A percentile compares a stretch with the other conserved stretches of the same genome.
phyloP scores from a whole-genome alignment of 2,113 vertebrate species.

The Laticauda colubrina region DNA sequence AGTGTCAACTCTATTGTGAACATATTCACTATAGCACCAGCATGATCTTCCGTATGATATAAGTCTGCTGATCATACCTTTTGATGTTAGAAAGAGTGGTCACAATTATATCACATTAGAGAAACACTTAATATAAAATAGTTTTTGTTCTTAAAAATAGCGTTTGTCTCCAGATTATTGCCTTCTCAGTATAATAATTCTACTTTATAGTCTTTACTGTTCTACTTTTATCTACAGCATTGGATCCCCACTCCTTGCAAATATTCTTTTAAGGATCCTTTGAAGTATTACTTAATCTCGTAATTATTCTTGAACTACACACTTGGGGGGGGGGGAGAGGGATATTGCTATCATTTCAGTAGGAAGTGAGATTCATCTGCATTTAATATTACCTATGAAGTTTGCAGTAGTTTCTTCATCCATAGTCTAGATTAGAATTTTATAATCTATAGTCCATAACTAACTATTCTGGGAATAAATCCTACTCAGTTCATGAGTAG shows the following conservation, averaged over 20 bases:
- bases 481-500: neutral
- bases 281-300: neutral
- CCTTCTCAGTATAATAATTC: slow-evolving; percentile 39
- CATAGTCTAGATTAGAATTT: neutral
- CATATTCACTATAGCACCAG: slow-evolving; percentile 63
- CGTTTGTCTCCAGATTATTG: slow-evolving; percentile 34
- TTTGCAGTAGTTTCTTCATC: neutral
- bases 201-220: neutral
- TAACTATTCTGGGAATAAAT: neutral
- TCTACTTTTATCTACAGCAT: neutral
- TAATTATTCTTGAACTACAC: neutral
- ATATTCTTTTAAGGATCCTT: neutral
- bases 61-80: slow-evolving; percentile 49
- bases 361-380: neutral
- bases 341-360: neutral
- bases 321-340: neutral
- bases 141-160: slow-evolving; percentile 21
- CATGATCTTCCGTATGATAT: slow-evolving; percentile 47
- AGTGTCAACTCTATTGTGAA: slow-evolving; percentile 70
- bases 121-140: slow-evolving; percentile 31
- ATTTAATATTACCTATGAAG: neutral
- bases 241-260: neutral
- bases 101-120: slow-evolving; percentile 31
- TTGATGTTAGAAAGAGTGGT: slow-evolving; percentile 42
- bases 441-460: neutral